Base-by-base conservation (phyloP, 2,888 invertebrate species). In the Ethmia dodecea region DNA sequence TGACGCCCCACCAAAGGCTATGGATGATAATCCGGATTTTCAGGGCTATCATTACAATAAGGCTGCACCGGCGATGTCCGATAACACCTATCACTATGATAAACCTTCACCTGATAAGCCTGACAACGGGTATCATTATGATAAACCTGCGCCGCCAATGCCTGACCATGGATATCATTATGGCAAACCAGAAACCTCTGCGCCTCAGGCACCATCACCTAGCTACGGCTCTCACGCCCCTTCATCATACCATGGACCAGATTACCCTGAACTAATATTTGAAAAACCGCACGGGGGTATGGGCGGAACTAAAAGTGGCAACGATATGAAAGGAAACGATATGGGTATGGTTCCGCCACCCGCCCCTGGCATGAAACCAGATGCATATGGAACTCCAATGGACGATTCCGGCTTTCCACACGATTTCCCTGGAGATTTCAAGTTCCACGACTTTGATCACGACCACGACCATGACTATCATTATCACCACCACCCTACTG, bases 361-460 rank as follows among this genome's bases (percentile, higher is more conserved):
- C 2, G 53, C 65, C 28, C 53, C 55, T 53, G 67, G 65, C 37
- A 70, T 74, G 2, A 73, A 60, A 5, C 51, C 54, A 45, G 55
- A 59, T 26, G 37, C 30, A 12, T 43, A 60, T 18, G 67, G 57
- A 5, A 45, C 63, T 5, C 57, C 71, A 5, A 42, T 59, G 31
- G 72, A 75, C 24, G 77, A 86, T 33, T 69, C 77, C 29, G 86
- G 84, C 5, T 84, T 81, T 43, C 81, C 81, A 3, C 72, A 76
- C 13, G 83, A 86, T 54, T 77, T 88, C 38, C 81, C 86, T 9
- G 76, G 67, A 14, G 76, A 83, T 51, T 65, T 81, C 32, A 80
- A 77, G 44, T 77, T 68, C 38, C 68, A 75, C 38, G 72, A 77
- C 35, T 74, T 81, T 36, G 81, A 87, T n/a, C 83, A 79, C 22